Conservation (phyloP, 1,140 invertebrate genomes). For the Goniozus legneri region DNA sequence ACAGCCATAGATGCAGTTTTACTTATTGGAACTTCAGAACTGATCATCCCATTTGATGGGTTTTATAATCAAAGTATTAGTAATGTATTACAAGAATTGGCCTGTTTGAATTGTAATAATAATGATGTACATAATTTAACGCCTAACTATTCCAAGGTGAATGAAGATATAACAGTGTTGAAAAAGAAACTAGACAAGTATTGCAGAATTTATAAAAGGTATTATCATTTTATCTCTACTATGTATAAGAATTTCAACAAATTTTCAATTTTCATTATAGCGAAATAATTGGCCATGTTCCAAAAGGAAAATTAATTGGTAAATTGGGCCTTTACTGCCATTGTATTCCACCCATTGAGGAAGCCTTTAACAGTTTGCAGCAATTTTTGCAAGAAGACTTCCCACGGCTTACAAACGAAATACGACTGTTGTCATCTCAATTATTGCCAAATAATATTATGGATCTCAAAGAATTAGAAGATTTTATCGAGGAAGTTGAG, state of each 20-base stretch:
- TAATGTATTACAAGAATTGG: slow-evolving; percentile 36
- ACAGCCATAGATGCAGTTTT: slow-evolving; percentile 84
- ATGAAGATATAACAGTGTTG: slow-evolving; percentile 37
- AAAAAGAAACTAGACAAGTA: slow-evolving; percentile 41
- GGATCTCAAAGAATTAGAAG: too few species aligned
- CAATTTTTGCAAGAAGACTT: slow-evolving; percentile 51
- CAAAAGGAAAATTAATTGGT: slow-evolving; percentile 40
- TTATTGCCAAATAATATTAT: too few species aligned
- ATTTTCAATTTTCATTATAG: slow-evolving; percentile 30
- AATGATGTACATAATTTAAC: slow-evolving; percentile 47
- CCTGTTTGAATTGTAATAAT: slow-evolving; percentile 18
- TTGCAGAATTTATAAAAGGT: slow-evolving; percentile 46
- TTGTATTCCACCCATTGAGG: slow-evolving; percentile 47
- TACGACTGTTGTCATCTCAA: slow-evolving; percentile 37
- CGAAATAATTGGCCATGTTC: slow-evolving; percentile 41
- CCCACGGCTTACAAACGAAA: slow-evolving; percentile 44
- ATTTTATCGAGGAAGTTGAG: too few species aligned
- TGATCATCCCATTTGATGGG: slow-evolving; percentile 39
- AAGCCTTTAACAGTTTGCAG: slow-evolving; percentile 47
- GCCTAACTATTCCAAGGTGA: slow-evolving; percentile 39
- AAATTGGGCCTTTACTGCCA: slow-evolving; percentile 42
- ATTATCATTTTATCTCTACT: slow-evolving; percentile 5
- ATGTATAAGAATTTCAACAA: background rate
- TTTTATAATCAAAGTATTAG: slow-evolving; percentile 38
- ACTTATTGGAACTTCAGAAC: slow-evolving; percentile 60